Evolutionary conservation across 2,797 vertebrate genomes (phyloP), one percentile per base, ranked within the genome.

Genomic region (Darevskia mixta): DNA sequence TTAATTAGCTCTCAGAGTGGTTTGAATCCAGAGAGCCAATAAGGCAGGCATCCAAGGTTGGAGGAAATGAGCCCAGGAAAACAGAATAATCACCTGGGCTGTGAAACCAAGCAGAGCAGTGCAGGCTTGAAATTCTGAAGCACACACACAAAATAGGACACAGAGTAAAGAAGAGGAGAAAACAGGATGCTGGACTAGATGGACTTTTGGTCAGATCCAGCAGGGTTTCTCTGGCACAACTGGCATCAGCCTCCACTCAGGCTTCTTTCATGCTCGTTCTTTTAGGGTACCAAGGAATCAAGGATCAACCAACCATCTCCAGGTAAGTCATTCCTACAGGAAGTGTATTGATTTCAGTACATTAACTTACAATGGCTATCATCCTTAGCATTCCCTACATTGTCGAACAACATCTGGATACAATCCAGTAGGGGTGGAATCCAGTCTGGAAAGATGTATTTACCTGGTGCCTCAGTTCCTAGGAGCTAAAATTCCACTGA

Each of bases 31-130:
- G 72, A 49, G 77, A 82, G 95, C 95, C 96, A 97, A 96, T 96
- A 97, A 96, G 25, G 90, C 89, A 94, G 91, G 96, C 96, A 71
- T 96, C 96, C 96, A 96, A 96, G 95, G 96, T 90, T 77, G 64
- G 43, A 38, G 58, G 43, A 55, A 87, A 87, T 77, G 43, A 83
- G 64, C 61, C 25, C 32, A 29, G 3, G 32, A 69, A 87, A 77
- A 38, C 45, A n/a, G 58, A 87, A 83, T 69, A 77, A 87, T 38
- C 80, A 83, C 64, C 83, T 43, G 13, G 67, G 72, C n/a, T 83
- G 61, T 83, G 72, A 67, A 83, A 83, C 18, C 20, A 23, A 83
- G 86, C 81, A 77, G 77, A n/a, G 72, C 15, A 4, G 25, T 3
- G 58, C 77, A 58, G 45, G n/a, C 20, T 69, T 25, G 27, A 8